Evolutionary conservation across 2,888 invertebrate species (phyloP), one percentile per base, ranked within the genome.

Genomic region (Microctonus hyperodae): DNA sequence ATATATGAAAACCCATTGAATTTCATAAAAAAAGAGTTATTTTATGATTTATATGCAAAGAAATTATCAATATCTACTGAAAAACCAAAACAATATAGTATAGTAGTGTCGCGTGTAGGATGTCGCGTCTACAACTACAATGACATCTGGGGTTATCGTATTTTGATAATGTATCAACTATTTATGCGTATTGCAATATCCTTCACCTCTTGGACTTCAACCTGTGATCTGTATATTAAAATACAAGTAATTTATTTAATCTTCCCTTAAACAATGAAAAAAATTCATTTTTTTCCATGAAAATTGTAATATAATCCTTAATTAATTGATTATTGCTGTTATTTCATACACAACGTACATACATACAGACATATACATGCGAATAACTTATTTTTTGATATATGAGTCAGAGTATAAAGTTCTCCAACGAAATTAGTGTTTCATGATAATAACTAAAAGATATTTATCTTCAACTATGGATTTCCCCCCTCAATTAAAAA

Each of bases 171-270:
- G 50, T 10, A 20, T 50, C 23, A 44, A 16, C 16, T 44, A 28
- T 44, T 48, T 23, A 20, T 51, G 20, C 20, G 22, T 25, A 13
- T 40, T 16, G 44, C 20, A 22, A 11, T 20, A 61, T 51, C 61
- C 61, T 61, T 61, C 61, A 61, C 61, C 51, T 61, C 22, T 51
- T 61, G 61, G 35, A 61, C 61, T 61, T 51, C 23, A 61, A 33
- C 20, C 51, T 31, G 51, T 44, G 20, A n/a, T 44, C 16, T 37
- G 37, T 37, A 7, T 16, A 9, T 44, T 44, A 9, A 44, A 20
- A 58, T 58, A n/a, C 25, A 13, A 11, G 16, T 25, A 44, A 44
- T n/a, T 22, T 31, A 50, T 33, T 35, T 23, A 6, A 16, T 16
- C 7, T 16, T 44, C 7, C 9, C 44, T 35, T n/a, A 13, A 13